Base-by-base conservation (phyloP, 2,888 invertebrate species). In the Chymomyza fuscimana region DNA sequence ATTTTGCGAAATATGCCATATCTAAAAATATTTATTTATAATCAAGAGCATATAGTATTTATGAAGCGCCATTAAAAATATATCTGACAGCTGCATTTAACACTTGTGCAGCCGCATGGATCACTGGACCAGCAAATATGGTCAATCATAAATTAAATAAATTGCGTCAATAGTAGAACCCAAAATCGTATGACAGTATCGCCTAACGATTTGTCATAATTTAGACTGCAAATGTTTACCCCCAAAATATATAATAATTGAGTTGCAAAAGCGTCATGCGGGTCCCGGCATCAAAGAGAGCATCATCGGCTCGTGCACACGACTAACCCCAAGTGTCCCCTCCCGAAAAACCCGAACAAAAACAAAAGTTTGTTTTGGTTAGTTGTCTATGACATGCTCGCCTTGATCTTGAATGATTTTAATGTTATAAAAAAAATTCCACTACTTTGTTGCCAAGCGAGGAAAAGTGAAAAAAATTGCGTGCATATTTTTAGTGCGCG, bases 401-500 rank as follows among this genome's bases (percentile, higher is more conserved):
- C 85, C 86, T 86, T 84, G 83, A 84, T 86, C 86, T 84, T 86
- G 87, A 80, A 79, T 72, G 76, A 54, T 69, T 81, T 68, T 62
- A 56, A 62, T 58, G 65, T 69, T 75, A 61, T 76, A 32, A 32
- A 4, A 25, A 12, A 58, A 19, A 25, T 25, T 54, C 72, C 52
- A 76, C 72, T 65, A 72, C 67, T 69, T 70, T 78, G 86, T 84
- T 84, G 86, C 80, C 86, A 86, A 82, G 82, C 76, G 65, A 58
- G 61, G 50, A 63, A 51, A 62, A 58, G 29, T 52, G 65, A 65
- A 36, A 32, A 32, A 52, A 78, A 67, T 63, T 50, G 58, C 40
- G 32, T 77, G 62, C 74, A 80, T 82, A 84, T 84, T 86, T 82
- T 76, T 86, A 80, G 82, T 80, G 66, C 61, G 62, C 69, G 77